Percentiles rank a stretch among this genome's conserved stretches.
Evolutionary conservation across 2,797 vertebrate species (phyloP).

Genomic region (Arnoldichthys spilopterus): DNA sequence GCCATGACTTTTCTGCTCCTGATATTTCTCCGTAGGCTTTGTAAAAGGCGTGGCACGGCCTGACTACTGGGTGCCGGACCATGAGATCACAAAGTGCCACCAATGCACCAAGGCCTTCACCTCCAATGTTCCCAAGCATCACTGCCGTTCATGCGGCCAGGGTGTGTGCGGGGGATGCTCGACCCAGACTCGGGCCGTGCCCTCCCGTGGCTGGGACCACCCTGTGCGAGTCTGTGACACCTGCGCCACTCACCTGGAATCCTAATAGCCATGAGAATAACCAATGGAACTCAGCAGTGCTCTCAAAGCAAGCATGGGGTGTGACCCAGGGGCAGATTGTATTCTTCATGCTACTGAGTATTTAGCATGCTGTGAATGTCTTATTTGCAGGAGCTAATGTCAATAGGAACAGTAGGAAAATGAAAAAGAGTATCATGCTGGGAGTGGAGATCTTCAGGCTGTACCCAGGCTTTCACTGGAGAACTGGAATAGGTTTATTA

Average conservation of each 20-base stretch:
- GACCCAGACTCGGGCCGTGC: slow-evolving; percentile 72
- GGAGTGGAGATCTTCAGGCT: background rate
- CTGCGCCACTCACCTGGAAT: slow-evolving; percentile 70
- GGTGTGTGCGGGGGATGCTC: slow-evolving; percentile 83
- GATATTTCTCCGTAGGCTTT: slow-evolving; percentile 68
- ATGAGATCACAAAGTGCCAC: slow-evolving; percentile 79
- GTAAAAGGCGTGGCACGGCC: slow-evolving; percentile 83
- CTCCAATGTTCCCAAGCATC: slow-evolving; percentile 79
- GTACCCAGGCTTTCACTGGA: background rate
- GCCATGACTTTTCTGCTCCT: too few relatives aligned
- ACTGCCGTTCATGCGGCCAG: slow-evolving; percentile 85
- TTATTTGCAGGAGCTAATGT: background rate
- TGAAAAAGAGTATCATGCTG: background rate
- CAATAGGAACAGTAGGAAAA: background rate
- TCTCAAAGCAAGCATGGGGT: background rate
- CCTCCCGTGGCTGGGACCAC: slow-evolving; percentile 85
- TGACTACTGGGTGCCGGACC: slow-evolving; percentile 85
- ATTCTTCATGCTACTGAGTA: background rate
- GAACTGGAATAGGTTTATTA: background rate
- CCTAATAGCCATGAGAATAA: slow-evolving; percentile 61
- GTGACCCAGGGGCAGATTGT: background rate
- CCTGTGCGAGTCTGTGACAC: slow-evolving; percentile 81
- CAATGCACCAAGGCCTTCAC: slow-evolving; percentile 77
- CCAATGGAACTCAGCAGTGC: background rate
- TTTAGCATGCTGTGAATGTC: background rate